Evolutionary conservation across 2,113 vertebrate genomes (phyloP), one percentile per base, ranked within the genome.

Genomic region (Colaptes auratus): DNA sequence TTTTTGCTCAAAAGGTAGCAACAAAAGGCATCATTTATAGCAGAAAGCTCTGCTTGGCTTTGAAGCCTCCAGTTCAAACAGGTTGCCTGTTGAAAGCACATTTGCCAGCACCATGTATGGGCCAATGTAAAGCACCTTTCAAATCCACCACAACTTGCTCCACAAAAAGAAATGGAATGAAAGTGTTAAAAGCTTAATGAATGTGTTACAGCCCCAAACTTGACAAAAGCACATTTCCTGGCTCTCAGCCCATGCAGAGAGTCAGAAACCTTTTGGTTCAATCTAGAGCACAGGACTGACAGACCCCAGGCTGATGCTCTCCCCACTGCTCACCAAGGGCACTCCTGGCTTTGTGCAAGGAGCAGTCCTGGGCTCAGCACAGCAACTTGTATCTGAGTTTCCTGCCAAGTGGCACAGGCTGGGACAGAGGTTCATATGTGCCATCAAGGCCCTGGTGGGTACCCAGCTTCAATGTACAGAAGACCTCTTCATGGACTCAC

Each of bases 21-120:
- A 92, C 82, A 95, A 95, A 96, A 96, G 84, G 58, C 92, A 64
- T 42, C 91, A 86, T 90, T 96, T 95, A 82, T 15, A 94, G 71
- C 2, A 56, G 86, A 90, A 77, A 86, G 85, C 70, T 85, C 69
- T 72, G 58, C 77, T 53, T 42, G 78, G 82, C 93, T 96, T 96
- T 97, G 82, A 96, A 89, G 76, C 25, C 23, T 44, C 87, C 59
- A 17, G 39, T 46, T 95, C 72, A 93, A 89, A 88, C 3, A 80
- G 53, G 71, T 7, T 7, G 20, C 15, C 84, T 77, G 50, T 39
- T 70, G 52, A 73, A 88, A 91, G 75, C 30, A 73, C 78, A 67
- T 92, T 73, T 91, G 39, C 56, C 12, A 74, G 82, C 76, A 81
- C 76, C 89, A 46, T 42, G 55, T 60, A 63, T 4, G 70, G 67